These are phyloP conservation scores for Seriola dumerili DNA, from an alignment of 2,113 vertebrate species.

Conservation along the genomic window DNA sequence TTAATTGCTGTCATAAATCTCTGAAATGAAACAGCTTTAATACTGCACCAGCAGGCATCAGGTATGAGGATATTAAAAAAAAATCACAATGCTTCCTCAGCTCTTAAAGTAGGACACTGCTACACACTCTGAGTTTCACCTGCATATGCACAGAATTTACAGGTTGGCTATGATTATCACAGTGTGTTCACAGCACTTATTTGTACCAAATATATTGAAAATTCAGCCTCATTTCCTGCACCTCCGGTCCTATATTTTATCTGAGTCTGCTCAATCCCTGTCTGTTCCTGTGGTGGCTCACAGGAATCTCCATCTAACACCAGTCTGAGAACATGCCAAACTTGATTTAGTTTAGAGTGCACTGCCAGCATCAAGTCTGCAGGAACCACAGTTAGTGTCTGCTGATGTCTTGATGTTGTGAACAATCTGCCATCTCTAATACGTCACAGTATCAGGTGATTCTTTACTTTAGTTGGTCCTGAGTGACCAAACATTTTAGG, in stretches of 20 bases:
- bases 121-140: background rate
- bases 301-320: background rate
- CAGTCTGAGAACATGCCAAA: background rate
- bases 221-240: background rate
- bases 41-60: background rate
- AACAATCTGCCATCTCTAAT: background rate
- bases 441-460: background rate
- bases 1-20: conserved; percentile 10
- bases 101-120: background rate
- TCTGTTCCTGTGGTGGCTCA: background rate
- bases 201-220: background rate
- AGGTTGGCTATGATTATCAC: background rate
- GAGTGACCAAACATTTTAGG: too few species aligned
- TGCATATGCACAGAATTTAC: background rate
- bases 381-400: background rate
- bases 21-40: background rate
- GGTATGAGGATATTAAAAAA: background rate
- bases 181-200: background rate
- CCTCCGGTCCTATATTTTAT: background rate
- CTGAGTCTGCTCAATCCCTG: background rate
- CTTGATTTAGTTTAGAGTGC: background rate
- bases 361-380: background rate
- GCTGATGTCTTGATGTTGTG: background rate
- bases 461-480: too few species aligned
- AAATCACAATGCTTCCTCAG: background rate